Evolutionary conservation across 2,888 invertebrate species (phyloP).

Genomic region (Euplexia lucipara): DNA sequence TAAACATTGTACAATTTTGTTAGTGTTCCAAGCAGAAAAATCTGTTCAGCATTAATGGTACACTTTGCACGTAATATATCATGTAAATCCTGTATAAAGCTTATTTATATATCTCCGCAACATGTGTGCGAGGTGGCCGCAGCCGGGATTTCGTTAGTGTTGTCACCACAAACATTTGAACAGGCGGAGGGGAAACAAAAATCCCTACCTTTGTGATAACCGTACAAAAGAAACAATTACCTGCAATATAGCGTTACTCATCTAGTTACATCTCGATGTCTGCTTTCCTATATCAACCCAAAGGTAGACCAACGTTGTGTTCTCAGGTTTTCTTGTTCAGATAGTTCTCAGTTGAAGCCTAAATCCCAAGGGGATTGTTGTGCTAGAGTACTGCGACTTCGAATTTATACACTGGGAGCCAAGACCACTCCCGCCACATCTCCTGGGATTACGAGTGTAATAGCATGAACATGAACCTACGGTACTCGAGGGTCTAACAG

Average conservation of each 20-base stretch:
- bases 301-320: constrained; percentile 1
- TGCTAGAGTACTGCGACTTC: constrained; percentile 25
- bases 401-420: neutral
- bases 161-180: constrained; percentile 70
- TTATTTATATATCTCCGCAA: constrained; percentile 68
- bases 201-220: constrained; percentile 53
- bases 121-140: constrained; percentile 64
- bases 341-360: constrained; percentile 3
- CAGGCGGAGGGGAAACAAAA: constrained; percentile 58
- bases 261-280: neutral
- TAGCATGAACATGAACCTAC: constrained; percentile 43
- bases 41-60: constrained; percentile 54
- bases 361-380: constrained; percentile 6
- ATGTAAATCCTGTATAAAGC: constrained; percentile 66
- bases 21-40: constrained; percentile 43
- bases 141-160: constrained; percentile 66
- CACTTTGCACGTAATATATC: constrained; percentile 65
- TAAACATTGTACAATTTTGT: constrained; percentile 34
- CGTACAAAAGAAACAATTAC: constrained; percentile 57
- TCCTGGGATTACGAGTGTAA: constrained; percentile 25
- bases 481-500: constrained; percentile 15
- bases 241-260: constrained; percentile 20
- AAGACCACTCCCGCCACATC: constrained; percentile 5
- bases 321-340: constrained; percentile 7
- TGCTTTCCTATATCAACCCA: constrained; percentile 9